These are phyloP conservation scores for Ailuropoda melanoleuca DNA, from an alignment of 2,113 vertebrate species.

Conservation along the genomic window DNA sequence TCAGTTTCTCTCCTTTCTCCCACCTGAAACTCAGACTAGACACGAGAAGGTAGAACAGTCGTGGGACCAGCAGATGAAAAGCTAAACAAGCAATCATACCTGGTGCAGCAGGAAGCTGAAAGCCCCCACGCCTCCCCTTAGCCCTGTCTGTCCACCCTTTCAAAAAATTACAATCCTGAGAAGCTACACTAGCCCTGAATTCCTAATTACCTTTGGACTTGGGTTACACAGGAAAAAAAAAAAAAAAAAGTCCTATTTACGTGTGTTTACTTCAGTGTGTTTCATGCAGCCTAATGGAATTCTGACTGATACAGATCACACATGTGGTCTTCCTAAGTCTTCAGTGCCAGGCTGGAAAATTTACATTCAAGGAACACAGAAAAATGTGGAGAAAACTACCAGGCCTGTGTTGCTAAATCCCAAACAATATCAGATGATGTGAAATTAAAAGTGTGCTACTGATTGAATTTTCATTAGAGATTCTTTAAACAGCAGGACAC, in stretches of 20 bases:
- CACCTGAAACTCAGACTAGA: background rate
- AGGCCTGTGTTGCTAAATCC: background rate
- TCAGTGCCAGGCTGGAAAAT: slow-evolving; percentile 1
- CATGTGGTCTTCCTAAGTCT: background rate
- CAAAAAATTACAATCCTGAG: background rate
- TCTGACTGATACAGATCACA: background rate
- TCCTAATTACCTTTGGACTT: background rate
- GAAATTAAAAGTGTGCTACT: slow-evolving; percentile 51
- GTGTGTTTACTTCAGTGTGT: background rate
- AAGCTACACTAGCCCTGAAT: background rate
- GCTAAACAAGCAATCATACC: background rate
- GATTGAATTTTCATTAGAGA: slow-evolving; percentile 23
- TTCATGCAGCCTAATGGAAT: background rate
- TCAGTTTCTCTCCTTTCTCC: background rate
- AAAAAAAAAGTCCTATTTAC: background rate
- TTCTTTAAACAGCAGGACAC: slow-evolving; percentile 50
- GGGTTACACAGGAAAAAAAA: background rate
- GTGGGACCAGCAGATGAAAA: background rate
- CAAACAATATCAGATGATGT: background rate
- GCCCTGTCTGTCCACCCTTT: background rate
- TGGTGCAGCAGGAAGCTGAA: background rate
- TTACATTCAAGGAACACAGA: slow-evolving; percentile 1
- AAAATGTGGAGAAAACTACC: background rate
- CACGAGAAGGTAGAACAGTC: background rate
- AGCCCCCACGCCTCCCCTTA: background rate